Evolutionary conservation across 2,888 invertebrate species (phyloP), one percentile per base, ranked within the genome.

Genomic region (Fragum sueziense): DNA sequence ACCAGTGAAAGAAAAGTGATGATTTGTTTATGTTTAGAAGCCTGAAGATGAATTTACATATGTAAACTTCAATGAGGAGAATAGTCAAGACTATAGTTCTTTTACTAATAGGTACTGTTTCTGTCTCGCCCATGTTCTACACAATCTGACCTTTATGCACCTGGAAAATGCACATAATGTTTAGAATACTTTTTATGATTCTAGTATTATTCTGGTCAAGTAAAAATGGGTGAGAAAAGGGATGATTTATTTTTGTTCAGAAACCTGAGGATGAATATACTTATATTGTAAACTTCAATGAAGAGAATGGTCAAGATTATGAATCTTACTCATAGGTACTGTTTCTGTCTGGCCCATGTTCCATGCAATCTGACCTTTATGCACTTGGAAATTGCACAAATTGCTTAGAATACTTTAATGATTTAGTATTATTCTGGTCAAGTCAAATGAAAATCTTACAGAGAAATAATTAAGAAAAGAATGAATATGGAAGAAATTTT

Each of bases 31-130:
- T 67, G 41, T 47, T 47, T 20, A 27, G n/a, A 69, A 31, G 27
- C 69, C 27, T 47, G 11, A n/a, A 52, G 69, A 69, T 31, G 69
- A 69, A 25, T 31, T 51, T 69, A 52, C 52, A 31, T 29, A 31
- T n/a, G 22, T 69, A 27, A 52, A 17, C 27, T n/a, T 22, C 33
- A 31, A 22, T 69, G 33, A 20, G 47, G 67, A 67, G 20, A 25
- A 29, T n/a, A 22, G 17, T 27, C 62, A 33, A 33, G 17, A n/a
- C 4, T 62, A 62, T 62, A n/a, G 34, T 33, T 33, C 62, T 33
- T 62, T 33, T 62, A 34, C 31, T 20, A 33, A 62, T 17, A 62
- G 31, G 62, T 62, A 62, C 11, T 57, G 2, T 20, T 2, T 29
- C 25, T 57, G 27, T 29, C n/a, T 57, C 9, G n/a, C 27, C 57